These are phyloP conservation scores for Cryptophagus acutangulus DNA, from an alignment of 2,888 invertebrate species.

Conservation along the genomic window DNA sequence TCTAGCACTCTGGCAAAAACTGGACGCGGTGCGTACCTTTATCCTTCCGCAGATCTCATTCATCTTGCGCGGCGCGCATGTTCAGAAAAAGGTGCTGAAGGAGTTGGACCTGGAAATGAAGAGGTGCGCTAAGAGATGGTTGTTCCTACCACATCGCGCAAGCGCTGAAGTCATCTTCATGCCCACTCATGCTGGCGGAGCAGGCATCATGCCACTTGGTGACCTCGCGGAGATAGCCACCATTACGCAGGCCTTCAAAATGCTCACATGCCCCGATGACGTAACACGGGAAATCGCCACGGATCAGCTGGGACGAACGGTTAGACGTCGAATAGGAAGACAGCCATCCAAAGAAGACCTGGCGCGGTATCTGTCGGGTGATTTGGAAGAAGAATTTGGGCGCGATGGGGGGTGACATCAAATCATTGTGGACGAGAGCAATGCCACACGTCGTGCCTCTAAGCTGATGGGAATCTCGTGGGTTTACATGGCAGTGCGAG, in stretches of 20 bases:
- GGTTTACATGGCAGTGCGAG: too few relatives aligned
- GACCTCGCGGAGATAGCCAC: constrained; percentile 28
- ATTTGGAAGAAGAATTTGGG: not conserved
- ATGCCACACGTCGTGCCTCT: too few relatives aligned
- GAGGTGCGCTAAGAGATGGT: constrained; percentile 28
- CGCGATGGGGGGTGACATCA: not conserved
- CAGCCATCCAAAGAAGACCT: constrained; percentile 19
- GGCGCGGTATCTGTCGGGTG: constrained; percentile 16
- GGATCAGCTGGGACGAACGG: constrained; percentile 22
- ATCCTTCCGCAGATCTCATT: constrained; percentile 33
- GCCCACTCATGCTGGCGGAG: constrained; percentile 27
- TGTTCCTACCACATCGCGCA: constrained; percentile 34
- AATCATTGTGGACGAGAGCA: too few relatives aligned
- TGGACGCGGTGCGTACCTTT: constrained; percentile 27
- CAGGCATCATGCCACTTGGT: constrained; percentile 32
- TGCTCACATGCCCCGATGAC: constrained; percentile 29
- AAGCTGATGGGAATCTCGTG: too few relatives aligned
- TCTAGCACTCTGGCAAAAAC: constrained; percentile 27
- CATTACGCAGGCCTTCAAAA: constrained; percentile 28
- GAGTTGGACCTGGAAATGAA: constrained; percentile 28
- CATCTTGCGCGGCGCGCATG: constrained; percentile 28
- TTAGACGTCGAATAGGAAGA: constrained; percentile 16
- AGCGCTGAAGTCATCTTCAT: constrained; percentile 31
- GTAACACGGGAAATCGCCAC: constrained; percentile 24
- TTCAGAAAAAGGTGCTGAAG: constrained; percentile 26